Evolutionary conservation across 2,888 invertebrate genomes (phyloP).

Genomic region (Trisateles emortualis): DNA sequence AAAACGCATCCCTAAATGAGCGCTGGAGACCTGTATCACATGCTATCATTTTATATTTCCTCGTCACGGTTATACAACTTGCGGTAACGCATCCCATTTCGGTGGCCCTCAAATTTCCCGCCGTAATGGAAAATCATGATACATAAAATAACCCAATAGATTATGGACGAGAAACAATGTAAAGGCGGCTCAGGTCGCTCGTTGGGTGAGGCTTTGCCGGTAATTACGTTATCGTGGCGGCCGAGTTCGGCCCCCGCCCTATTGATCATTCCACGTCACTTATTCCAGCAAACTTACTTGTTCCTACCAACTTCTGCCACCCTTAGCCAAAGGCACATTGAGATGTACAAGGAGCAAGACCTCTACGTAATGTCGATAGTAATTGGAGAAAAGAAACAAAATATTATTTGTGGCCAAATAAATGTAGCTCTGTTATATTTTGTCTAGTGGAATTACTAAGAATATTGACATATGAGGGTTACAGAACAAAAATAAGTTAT

Average conservation of each 20-base stretch:
- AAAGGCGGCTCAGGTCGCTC: slow-evolving; percentile 50
- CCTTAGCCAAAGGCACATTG: slow-evolving; percentile 44
- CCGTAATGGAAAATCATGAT: slow-evolving; percentile 28
- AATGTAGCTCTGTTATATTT: slow-evolving; percentile 1
- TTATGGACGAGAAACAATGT: slow-evolving; percentile 55
- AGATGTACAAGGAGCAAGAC: slow-evolving; percentile 25
- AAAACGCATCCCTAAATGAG: no score
- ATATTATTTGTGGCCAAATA: not conserved
- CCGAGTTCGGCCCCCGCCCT: slow-evolving; percentile 62
- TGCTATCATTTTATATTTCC: slow-evolving; percentile 7
- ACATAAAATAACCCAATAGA: slow-evolving; percentile 35
- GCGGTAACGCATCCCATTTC: slow-evolving; percentile 21
- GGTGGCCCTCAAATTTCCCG: slow-evolving; percentile 19
- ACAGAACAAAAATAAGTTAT: not conserved
- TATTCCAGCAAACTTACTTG: slow-evolving; percentile 65
- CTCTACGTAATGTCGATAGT: slow-evolving; percentile 20
- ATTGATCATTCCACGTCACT: slow-evolving; percentile 80
- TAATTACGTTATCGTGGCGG: slow-evolving; percentile 76
- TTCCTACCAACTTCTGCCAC: slow-evolving; percentile 52
- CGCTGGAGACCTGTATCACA: no score
- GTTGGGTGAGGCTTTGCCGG: slow-evolving; percentile 60
- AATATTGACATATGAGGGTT: not conserved
- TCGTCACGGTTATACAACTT: slow-evolving; percentile 3
- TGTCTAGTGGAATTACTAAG: not conserved
- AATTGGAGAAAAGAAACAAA: slow-evolving; percentile 20